Conservation (phyloP, 2,113 vertebrate genomes). For the Calyptommatus sinebrachiatus region DNA sequence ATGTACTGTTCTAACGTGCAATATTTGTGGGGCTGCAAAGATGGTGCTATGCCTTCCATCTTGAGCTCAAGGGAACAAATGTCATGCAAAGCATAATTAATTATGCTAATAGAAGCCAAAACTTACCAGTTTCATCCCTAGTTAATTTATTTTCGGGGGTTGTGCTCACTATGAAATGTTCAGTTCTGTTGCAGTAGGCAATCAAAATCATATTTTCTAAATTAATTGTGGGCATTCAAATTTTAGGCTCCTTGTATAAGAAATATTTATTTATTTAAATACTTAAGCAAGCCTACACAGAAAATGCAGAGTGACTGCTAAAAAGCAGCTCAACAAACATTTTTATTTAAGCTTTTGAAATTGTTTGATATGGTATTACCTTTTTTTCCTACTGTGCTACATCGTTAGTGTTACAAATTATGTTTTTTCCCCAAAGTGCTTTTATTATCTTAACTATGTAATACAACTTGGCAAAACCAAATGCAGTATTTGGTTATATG, state of each 20-base stretch:
- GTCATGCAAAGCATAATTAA: constrained; percentile 23
- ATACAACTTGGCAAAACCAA: background rate
- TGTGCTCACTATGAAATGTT: background rate
- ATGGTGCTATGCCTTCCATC: background rate
- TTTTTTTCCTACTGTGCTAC: no score
- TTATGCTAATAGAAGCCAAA: constrained; percentile 15
- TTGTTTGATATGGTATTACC: no score
- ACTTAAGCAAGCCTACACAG: background rate
- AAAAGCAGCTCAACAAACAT: no score
- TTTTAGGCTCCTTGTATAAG: background rate
- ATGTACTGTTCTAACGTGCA: constrained; percentile 7
- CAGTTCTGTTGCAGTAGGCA: constrained; percentile 3
- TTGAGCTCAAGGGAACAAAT: background rate
- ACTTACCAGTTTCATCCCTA: constrained; percentile 6
- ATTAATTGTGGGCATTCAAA: background rate
- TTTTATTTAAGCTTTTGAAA: no score
- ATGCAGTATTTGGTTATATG: background rate
- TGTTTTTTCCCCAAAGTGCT: no score
- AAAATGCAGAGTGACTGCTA: no score
- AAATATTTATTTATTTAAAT: background rate
- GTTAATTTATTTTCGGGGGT: constrained; percentile 7
- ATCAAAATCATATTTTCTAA: constrained; percentile 10
- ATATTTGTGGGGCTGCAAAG: background rate
- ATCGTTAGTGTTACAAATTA: no score
- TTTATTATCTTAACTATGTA: no score